Evolutionary conservation across 2,113 vertebrate species (phyloP).

Genomic region (Elephas maximus): DNA sequence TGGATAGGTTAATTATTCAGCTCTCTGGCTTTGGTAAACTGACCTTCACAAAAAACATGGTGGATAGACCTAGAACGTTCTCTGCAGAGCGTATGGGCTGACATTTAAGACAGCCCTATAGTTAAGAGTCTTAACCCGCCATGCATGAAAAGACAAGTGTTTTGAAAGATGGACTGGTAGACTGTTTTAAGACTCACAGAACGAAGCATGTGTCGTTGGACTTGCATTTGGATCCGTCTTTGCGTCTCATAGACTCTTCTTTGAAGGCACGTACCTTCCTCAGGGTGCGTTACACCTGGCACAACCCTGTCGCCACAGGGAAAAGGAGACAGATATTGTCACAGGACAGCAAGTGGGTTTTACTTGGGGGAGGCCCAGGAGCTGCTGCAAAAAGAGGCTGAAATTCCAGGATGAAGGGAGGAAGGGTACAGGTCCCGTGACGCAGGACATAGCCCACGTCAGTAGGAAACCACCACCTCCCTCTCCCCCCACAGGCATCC

Average conservation of each 20-base stretch:
- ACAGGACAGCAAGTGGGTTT: not conserved
- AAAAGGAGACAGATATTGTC: not conserved
- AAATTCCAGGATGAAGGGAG: not conserved
- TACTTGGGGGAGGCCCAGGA: not conserved
- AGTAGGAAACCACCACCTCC: not conserved
- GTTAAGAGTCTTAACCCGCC: conserved; percentile 74
- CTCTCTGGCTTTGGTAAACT: conserved; percentile 78
- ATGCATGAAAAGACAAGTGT: conserved; percentile 70
- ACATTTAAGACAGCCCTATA: conserved; percentile 81
- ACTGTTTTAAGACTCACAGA: conserved; percentile 45
- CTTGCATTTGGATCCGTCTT: not conserved
- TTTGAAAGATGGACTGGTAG: conserved; percentile 74
- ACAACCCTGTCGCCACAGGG: not conserved
- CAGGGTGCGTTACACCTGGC: not conserved
- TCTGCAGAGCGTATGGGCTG: conserved; percentile 54
- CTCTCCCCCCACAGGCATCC: not conserved
- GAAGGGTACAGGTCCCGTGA: not conserved
- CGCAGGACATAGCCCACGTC: not conserved
- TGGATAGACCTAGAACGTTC: conserved; percentile 71
- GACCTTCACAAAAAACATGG: conserved; percentile 79
- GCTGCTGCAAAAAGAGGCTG: not conserved
- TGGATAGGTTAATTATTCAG: conserved; percentile 74
- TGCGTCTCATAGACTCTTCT: not conserved
- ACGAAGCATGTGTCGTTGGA: not conserved
- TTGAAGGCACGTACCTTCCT: not conserved